Conservation (phyloP, 2,888 invertebrate genomes). For the Rhagophthalmus giganteus region DNA sequence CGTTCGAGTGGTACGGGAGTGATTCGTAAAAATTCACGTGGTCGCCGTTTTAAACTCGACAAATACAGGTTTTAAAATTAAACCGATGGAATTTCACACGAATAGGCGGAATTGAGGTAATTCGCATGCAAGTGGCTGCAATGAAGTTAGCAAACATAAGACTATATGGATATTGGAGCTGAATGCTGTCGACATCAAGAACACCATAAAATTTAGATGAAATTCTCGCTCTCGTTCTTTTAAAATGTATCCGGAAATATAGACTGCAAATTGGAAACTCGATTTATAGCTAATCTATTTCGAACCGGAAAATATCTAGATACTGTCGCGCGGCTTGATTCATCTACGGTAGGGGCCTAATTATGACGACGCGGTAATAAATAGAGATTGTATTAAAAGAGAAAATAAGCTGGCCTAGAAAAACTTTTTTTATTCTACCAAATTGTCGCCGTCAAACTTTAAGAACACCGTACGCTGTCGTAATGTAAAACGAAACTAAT, state of each 20-base stretch:
- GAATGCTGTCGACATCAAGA: constrained; percentile 36
- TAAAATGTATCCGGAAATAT: constrained; percentile 35
- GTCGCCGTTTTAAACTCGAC: constrained; percentile 8
- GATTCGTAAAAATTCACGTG: constrained; percentile 18
- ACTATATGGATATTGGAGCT: constrained; percentile 35
- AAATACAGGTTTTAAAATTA: constrained; percentile 22
- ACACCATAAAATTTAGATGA: constrained; percentile 37
- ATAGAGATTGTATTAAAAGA: no score
- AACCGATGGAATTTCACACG: constrained; percentile 7
- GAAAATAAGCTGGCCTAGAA: no score
- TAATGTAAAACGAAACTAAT: no score
- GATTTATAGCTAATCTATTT: no score
- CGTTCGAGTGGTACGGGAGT: constrained; percentile 5
- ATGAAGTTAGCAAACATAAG: constrained; percentile 36
- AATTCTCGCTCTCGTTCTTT: constrained; percentile 34
- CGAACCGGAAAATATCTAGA: no score
- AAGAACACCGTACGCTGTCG: no score
- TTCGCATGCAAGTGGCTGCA: constrained; percentile 38
- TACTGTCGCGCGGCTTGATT: no score
- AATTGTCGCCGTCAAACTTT: no score
- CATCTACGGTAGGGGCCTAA: no score
- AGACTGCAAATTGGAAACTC: constrained; percentile 35
- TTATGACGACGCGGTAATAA: no score
- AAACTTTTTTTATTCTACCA: no score
- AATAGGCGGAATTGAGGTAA: constrained; percentile 31